Base-by-base conservation (phyloP, 2,113 vertebrate species). In the Corapipo altera region DNA sequence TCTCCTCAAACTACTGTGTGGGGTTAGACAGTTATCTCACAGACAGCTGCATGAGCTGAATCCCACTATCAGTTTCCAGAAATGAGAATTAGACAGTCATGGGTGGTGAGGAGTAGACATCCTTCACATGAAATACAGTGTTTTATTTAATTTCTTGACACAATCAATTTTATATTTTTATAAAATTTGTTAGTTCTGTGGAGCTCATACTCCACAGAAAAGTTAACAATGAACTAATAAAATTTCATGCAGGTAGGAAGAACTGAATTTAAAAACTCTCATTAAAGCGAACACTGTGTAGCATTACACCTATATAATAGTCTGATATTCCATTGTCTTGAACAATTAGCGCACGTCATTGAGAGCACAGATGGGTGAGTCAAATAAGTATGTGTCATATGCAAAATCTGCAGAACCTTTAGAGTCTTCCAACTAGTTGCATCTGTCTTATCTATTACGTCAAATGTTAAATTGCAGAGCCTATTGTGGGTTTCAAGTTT, bases 391-490 rank as follows among this genome's bases (percentile, higher is more conserved):
- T 58, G 64, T 73, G 59, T 85, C 94, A 93, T 43, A 74, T 57
- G 61, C 87, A 96, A 91, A 77, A 88, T 22, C 72, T 57, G 90
- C 43, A 77, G 73, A 95, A 93, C 78, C 62, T 95, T 92, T 87
- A 26, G 95, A 95, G 27, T 91, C 49, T 95, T 95, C 74, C 66
- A 94, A 87, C 46, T 93, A 95, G 71, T 91, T 91, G 49, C 44
- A 92, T 82, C 93, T 96, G 83, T 75, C 43, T 15, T 61, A 85
- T 55, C 64, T 93, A 73, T 92, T 69, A 95, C 70, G 71, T 95
- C 71, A 94, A 75, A 37, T 91, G 55, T 83, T 67, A 93, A 93
- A 78, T 57, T 76, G 37, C 39, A 91, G 41, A 75, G 11, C 61
- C 28, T 76, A 44, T 85, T 83, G 58, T 65, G 35, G 51, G 33